Conservation (phyloP, 1,140 invertebrate species). For the Ostrea denselamellosa region DNA sequence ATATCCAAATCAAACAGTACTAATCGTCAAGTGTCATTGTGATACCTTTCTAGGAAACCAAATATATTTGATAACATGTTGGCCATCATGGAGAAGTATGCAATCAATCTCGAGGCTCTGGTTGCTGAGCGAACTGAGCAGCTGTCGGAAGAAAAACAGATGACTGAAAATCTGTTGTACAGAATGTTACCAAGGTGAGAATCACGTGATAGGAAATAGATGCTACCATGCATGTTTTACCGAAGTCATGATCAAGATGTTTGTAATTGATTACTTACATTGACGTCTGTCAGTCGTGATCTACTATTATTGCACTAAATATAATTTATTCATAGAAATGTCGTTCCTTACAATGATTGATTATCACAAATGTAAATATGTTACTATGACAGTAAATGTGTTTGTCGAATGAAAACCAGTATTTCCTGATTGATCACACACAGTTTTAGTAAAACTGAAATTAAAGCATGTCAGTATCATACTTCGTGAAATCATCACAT, state of each 20-base stretch:
- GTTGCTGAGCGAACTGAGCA: constrained; percentile 93
- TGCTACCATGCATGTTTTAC: constrained; percentile 20
- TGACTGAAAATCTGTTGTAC: constrained; percentile 93
- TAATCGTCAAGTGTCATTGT: background rate
- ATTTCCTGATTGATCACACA: constrained; percentile 24
- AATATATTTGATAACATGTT: constrained; percentile 98
- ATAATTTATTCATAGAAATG: constrained; percentile 32
- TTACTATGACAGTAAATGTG: background rate
- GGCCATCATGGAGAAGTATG: constrained; percentile 96
- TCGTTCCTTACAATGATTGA: constrained; percentile 7
- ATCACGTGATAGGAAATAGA: constrained; percentile 17
- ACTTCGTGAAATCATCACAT: background rate
- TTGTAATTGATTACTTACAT: background rate
- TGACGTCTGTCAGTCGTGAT: constrained; percentile 3
- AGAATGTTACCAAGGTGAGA: constrained; percentile 92
- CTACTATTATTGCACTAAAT: background rate
- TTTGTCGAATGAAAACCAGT: background rate
- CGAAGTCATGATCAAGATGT: constrained; percentile 2
- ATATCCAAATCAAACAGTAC: constrained; percentile 12
- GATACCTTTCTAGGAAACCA: constrained; percentile 84
- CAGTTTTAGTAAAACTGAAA: background rate
- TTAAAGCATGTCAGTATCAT: background rate
- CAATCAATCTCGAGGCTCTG: constrained; percentile 94
- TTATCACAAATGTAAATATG: background rate
- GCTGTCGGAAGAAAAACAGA: constrained; percentile 94